Evolutionary conservation across 2,797 vertebrate genomes (phyloP), one percentile per base, ranked within the genome.

Genomic region (Schizothorax lantsangensis): DNA sequence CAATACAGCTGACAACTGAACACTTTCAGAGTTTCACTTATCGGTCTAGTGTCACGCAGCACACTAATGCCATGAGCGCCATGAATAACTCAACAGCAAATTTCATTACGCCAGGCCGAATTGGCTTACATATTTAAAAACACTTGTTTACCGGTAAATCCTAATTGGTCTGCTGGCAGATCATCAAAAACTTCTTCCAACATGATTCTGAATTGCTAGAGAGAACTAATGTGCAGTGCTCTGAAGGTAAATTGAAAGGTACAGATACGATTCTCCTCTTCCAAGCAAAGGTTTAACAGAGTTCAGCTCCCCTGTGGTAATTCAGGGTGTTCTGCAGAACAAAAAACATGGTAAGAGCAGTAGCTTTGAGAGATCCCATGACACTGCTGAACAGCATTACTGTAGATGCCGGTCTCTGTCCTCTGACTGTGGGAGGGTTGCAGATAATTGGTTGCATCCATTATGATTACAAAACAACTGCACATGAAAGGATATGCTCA

Each of bases 41-140:
- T 77, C 54, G 66, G 45, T 74, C 45, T 14, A 81, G 43, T 64
- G n/a, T 81, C 74, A 52, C 23, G 6, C 23, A 21, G 33, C 74
- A 62, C 57, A 43, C 12, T 45, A 17, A 45, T 54, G 36, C 36
- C 64, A 66, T 69, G 17, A 9, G 10, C 40, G n/a, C n/a, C 19
- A 74, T 72, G 21, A 83, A 73, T 83, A 59, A 72, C 49, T 40
- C 81, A 36, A 54, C 21, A 54, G 40, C 59, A 54, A 62, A 84
- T 84, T 43, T 73, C 21, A 64, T 73, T 47, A 12, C 62, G 12
- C 69, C 14, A 45, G 49, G 23, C 4, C 0, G 36, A 59, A 52
- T 52, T 33, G 75, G 49, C 84, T 85, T 85, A 33, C 36, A 69
- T 79, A 85, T 85, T 69, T 79, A 85, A 85, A 85, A 78, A 79